These are phyloP conservation scores for Conus canariensis DNA, from an alignment of 2,888 invertebrate genomes.

Conservation along the genomic window DNA sequence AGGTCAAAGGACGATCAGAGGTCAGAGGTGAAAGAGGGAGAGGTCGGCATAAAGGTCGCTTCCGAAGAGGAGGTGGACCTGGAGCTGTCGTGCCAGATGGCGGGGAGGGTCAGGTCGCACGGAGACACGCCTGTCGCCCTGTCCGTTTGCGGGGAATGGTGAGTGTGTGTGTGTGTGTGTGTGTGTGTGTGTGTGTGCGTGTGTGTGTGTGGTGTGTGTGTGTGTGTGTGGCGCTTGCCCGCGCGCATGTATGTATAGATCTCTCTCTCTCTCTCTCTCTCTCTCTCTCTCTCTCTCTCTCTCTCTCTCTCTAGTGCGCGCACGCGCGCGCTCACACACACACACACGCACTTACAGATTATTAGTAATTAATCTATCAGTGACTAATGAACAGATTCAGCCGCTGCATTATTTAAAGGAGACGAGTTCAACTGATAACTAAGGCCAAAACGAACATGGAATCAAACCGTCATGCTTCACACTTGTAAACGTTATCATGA, in stretches of 20 bases:
- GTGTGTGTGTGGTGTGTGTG: slow-evolving; percentile 12
- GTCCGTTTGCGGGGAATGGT: slow-evolving; percentile 62
- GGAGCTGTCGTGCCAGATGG: slow-evolving; percentile 57
- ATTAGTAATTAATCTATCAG: too few species aligned
- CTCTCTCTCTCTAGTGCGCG: neutral
- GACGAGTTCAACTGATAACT: too few species aligned
- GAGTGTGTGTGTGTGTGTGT: slow-evolving; percentile 38
- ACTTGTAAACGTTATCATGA: too few species aligned
- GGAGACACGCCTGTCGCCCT: slow-evolving; percentile 39
- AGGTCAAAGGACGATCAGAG: neutral
- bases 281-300: too few species aligned
- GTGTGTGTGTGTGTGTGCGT: neutral
- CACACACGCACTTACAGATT: too few species aligned
- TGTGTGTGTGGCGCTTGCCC: neutral
- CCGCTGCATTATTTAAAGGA: too few species aligned
- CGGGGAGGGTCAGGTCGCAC: slow-evolving; percentile 57
- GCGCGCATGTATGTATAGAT: neutral
- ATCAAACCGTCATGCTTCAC: too few species aligned
- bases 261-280: neutral
- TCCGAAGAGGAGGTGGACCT: slow-evolving; percentile 42
- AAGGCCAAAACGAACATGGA: too few species aligned
- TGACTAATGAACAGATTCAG: too few species aligned
- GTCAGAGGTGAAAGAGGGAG: slow-evolving; percentile 25
- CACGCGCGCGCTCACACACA: too few species aligned
- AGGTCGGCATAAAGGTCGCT: slow-evolving; percentile 30